These are phyloP conservation scores for Hystrix cristata DNA, from an alignment of 2,113 vertebrate genomes.

Conservation along the genomic window DNA sequence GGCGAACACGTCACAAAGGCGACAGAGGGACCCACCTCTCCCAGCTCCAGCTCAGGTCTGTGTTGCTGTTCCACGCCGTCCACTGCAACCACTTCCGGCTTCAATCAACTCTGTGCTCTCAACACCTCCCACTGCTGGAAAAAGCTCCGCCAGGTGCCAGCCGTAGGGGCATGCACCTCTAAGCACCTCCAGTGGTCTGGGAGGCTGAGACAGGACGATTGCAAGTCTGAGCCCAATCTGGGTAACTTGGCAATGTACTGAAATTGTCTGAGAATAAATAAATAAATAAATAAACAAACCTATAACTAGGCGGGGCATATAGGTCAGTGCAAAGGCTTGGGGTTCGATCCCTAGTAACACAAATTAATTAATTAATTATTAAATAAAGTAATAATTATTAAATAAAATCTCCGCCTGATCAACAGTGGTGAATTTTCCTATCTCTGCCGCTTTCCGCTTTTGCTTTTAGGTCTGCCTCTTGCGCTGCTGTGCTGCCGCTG, in stretches of 20 bases:
- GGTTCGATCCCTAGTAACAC: not conserved
- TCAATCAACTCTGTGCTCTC: not conserved
- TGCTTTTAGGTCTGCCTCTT: not conserved
- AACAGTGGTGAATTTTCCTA: not conserved
- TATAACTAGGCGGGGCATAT: not conserved
- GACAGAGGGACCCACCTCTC: not conserved
- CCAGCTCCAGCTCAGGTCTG: not conserved
- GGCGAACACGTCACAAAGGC: not conserved
- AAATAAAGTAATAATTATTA: no score
- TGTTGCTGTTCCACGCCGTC: no score
- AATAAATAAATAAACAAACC: not conserved
- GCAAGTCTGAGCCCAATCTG: not conserved
- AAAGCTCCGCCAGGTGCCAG: not conserved
- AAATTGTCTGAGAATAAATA: not conserved
- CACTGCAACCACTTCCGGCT: not conserved
- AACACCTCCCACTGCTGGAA: not conserved
- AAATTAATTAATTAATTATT: not conserved
- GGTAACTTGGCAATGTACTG: not conserved
- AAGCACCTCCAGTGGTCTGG: not conserved
- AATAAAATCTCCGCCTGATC: not conserved
- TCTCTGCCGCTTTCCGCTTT: not conserved
- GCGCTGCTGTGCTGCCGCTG: not conserved
- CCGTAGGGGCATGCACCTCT: no score
- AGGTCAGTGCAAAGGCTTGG: not conserved
- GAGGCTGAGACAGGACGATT: not conserved